These are phyloP conservation scores for Lepidochitona cinerea DNA, from an alignment of 2,888 invertebrate species.

Conservation along the genomic window DNA sequence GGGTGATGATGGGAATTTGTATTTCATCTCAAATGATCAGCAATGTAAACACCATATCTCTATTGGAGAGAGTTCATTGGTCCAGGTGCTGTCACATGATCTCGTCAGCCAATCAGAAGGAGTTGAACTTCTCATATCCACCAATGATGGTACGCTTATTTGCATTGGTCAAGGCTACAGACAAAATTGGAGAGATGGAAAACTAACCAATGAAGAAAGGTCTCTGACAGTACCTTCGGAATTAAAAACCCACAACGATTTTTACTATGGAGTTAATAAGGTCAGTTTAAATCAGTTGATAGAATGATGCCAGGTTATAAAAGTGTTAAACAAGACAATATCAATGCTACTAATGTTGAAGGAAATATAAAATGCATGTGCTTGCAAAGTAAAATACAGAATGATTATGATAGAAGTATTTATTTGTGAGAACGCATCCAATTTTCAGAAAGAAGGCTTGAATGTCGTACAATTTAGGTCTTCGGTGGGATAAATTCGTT, in stretches of 20 bases:
- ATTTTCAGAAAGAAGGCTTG: no score
- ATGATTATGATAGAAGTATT: no score
- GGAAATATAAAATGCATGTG: no score
- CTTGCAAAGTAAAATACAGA: no score
- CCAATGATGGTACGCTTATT: conserved; percentile 63
- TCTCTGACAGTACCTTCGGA: conserved; percentile 30
- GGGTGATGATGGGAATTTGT: conserved; percentile 58
- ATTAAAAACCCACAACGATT: conserved; percentile 49
- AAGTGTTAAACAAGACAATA: no score
- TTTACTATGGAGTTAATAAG: conserved; percentile 44
- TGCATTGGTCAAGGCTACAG: conserved; percentile 54
- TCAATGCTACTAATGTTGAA: no score
- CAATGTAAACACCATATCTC: conserved; percentile 54
- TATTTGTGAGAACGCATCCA: no score
- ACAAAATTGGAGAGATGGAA: conserved; percentile 22
- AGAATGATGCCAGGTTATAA: background rate
- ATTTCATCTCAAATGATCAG: conserved; percentile 57
- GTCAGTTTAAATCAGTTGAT: conserved; percentile 21
- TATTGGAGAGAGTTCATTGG: conserved; percentile 61
- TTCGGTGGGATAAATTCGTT: no score
- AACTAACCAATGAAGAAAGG: background rate
- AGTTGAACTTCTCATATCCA: conserved; percentile 59
- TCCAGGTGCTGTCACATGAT: conserved; percentile 60
- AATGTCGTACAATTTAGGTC: no score
- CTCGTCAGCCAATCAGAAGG: conserved; percentile 53